Evolutionary conservation across 2,888 invertebrate genomes (phyloP).

Genomic region (Coelinius sp.): DNA sequence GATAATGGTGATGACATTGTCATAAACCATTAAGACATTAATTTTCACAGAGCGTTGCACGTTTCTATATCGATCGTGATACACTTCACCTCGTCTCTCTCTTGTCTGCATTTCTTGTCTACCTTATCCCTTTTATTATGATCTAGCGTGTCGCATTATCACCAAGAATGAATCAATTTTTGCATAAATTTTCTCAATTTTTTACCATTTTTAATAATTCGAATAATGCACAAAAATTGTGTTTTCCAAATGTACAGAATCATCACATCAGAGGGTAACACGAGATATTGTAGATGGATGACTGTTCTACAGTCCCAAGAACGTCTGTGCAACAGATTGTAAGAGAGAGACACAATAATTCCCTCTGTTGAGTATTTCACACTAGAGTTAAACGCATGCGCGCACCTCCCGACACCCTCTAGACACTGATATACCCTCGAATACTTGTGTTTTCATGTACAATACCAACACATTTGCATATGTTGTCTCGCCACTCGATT

Average conservation of each 20-base stretch:
- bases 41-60: conserved; percentile 45
- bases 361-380: conserved; percentile 17
- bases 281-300: conserved; percentile 10
- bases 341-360: conserved; percentile 23
- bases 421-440: neutral
- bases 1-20: conserved; percentile 51
- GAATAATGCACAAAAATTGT: too few relatives aligned
- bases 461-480: conserved; percentile 17
- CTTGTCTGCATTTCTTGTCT: conserved; percentile 7
- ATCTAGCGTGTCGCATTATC: neutral
- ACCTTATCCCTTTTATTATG: conserved; percentile 14
- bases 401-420: neutral
- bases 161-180: neutral
- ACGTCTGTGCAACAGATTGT: conserved; percentile 33
- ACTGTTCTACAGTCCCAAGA: conserved; percentile 2
- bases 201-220: too few relatives aligned
- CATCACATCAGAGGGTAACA: conserved; percentile 12
- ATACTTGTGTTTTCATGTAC: conserved; percentile 14
- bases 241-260: too few relatives aligned
- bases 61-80: conserved; percentile 16
- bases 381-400: conserved; percentile 20
- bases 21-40: conserved; percentile 53
- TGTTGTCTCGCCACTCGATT: conserved; percentile 33
- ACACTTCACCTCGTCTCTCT: conserved; percentile 1
- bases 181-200: too few relatives aligned